Percentiles rank a stretch among this genome's conserved stretches.
phyloP scores from a whole-genome alignment of 2,888 invertebrate species.

The Acanthoscelides obtectus region DNA sequence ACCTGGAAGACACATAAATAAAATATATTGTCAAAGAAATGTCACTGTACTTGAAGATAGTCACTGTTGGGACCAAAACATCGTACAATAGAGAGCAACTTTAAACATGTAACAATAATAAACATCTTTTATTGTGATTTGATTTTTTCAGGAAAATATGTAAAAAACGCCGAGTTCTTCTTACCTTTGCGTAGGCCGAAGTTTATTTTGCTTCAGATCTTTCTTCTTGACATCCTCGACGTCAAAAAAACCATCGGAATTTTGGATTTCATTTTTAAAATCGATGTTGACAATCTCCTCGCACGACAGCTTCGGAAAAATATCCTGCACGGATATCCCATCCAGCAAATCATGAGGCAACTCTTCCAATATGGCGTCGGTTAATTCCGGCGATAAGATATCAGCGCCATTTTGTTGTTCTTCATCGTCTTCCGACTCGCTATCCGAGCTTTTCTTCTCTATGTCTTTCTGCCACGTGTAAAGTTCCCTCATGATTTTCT shows the following conservation, averaged over 20 bases:
- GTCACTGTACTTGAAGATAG: too few species aligned
- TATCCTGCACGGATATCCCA: conserved; percentile 82
- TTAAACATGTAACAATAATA: too few species aligned
- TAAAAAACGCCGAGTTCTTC: too few species aligned
- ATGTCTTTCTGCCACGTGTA: conserved; percentile 64
- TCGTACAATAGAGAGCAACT: too few species aligned
- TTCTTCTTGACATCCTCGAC: conserved; percentile 56
- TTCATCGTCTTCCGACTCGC: conserved; percentile 55
- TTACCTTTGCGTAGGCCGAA: neutral
- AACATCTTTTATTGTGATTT: too few species aligned
- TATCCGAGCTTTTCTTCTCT: conserved; percentile 61
- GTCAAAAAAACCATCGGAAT: conserved; percentile 39
- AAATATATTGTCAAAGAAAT: too few species aligned
- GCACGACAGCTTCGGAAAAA: conserved; percentile 67
- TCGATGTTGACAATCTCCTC: conserved; percentile 52
- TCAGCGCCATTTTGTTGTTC: conserved; percentile 78
- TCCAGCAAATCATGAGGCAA: conserved; percentile 77
- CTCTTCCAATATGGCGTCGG: conserved; percentile 83
- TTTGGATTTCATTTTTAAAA: conserved; percentile 27
- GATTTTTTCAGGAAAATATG: too few species aligned
- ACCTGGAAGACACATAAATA: too few species aligned
- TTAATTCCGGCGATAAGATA: conserved; percentile 77
- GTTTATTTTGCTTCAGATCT: conserved; percentile 36
- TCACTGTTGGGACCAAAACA: too few species aligned
- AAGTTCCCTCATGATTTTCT: conserved; percentile 62